Conservation (phyloP, 2,888 invertebrate species). For the Eristalis tenax region DNA sequence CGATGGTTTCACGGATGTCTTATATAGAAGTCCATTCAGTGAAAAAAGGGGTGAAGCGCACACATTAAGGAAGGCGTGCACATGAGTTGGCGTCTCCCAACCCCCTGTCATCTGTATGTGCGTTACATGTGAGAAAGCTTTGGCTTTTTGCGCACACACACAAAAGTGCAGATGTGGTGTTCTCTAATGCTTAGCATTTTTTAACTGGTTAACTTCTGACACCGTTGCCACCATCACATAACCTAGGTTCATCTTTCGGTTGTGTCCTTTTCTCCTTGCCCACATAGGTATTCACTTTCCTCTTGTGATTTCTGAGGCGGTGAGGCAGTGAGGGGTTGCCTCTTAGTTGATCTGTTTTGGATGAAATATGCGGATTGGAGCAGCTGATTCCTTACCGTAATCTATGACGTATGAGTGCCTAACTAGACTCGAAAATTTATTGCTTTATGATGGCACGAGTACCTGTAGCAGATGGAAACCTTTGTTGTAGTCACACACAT, state of each 20-base stretch:
- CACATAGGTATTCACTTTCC: background rate
- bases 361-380: slow-evolving; percentile 5
- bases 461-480: slow-evolving; percentile 14
- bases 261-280: slow-evolving; percentile 29
- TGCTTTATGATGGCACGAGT: slow-evolving; percentile 35
- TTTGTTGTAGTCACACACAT: slow-evolving; percentile 25
- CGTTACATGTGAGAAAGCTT: slow-evolving; percentile 38
- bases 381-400: slow-evolving; percentile 56
- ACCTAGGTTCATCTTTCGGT: slow-evolving; percentile 39
- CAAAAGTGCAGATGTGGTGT: slow-evolving; percentile 9
- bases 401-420: slow-evolving; percentile 57
- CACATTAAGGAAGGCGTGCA: slow-evolving; percentile 6
- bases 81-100: background rate
- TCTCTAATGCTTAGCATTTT: slow-evolving; percentile 28
- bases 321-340: background rate
- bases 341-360: slow-evolving; percentile 17
- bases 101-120: slow-evolving; percentile 22
- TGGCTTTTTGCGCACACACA: slow-evolving; percentile 1
- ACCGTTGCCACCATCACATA: slow-evolving; percentile 40
- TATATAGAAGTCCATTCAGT: slow-evolving; percentile 51
- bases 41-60: slow-evolving; percentile 34
- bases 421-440: slow-evolving; percentile 47
- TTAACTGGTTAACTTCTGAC: slow-evolving; percentile 62
- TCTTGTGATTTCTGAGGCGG: slow-evolving; percentile 5
- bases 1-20: slow-evolving; percentile 55